phyloP scores from a whole-genome alignment of 64 coral and sea anemone genomes.

The Dendronephthya gigantea region DNA sequence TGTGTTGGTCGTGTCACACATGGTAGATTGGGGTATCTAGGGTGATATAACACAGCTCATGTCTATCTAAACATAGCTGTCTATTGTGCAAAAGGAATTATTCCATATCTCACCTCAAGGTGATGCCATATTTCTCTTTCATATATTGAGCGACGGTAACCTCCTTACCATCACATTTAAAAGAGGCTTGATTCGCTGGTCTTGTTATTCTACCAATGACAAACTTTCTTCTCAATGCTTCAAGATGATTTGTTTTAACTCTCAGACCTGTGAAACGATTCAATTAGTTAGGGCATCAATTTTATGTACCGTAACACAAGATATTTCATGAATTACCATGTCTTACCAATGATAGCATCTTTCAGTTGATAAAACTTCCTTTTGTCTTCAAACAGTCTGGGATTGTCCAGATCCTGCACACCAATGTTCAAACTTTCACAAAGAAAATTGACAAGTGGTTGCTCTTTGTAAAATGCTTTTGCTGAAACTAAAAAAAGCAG shows the following conservation, averaged over 20 bases:
- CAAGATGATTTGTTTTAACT: neutral
- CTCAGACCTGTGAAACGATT: neutral
- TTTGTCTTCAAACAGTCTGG: neutral
- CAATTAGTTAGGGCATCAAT: no score
- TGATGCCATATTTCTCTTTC: neutral
- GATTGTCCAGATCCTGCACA: slow-evolving; percentile 8
- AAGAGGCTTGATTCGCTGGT: neutral
- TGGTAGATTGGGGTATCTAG: slow-evolving; percentile 78
- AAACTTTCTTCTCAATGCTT: neutral
- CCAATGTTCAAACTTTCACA: slow-evolving; percentile 33
- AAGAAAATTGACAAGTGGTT: slow-evolving; percentile 45
- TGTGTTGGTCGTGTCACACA: slow-evolving; percentile 48
- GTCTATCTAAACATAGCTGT: neutral
- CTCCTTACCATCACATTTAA: neutral
- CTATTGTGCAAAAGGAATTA: neutral
- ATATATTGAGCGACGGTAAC: neutral
- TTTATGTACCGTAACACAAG: neutral
- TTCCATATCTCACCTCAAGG: slow-evolving; percentile 9
- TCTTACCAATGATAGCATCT: slow-evolving; percentile 10
- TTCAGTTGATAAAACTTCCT: slow-evolving; percentile 17
- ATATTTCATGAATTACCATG: neutral
- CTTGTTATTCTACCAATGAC: neutral
- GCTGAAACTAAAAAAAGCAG: slow-evolving; percentile 66
- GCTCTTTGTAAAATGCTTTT: slow-evolving; percentile 70
- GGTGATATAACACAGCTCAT: neutral